Evolutionary conservation across 1,140 invertebrate species (phyloP).

Genomic region (Phenacoccus solenopsis): DNA sequence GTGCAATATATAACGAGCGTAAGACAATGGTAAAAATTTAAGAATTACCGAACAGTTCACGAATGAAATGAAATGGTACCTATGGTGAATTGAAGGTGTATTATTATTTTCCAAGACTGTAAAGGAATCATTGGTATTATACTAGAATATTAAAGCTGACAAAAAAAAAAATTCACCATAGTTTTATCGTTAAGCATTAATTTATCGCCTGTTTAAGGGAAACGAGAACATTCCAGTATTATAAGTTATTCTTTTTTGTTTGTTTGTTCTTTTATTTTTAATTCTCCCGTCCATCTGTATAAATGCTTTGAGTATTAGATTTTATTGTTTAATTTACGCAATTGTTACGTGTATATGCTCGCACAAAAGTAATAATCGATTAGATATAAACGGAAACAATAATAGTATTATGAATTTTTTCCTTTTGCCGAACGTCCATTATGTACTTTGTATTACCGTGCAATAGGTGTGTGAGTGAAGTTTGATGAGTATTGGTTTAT

Average conservation of each 20-base stretch:
- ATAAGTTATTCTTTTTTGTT: background rate
- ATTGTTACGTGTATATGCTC: background rate
- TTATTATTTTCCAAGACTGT: background rate
- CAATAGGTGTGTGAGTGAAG: background rate
- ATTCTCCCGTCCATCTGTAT: slow-evolving; percentile 1
- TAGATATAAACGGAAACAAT: too few relatives aligned
- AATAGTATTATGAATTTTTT: background rate
- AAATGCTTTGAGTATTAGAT: background rate
- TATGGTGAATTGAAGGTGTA: background rate
- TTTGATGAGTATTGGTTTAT: too few relatives aligned
- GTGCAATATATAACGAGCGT: too few relatives aligned
- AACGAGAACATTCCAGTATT: background rate
- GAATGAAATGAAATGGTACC: background rate
- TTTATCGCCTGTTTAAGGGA: background rate
- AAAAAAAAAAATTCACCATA: background rate
- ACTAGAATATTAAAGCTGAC: too few relatives aligned
- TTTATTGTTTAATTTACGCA: background rate
- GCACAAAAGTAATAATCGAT: background rate
- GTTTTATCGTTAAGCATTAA: background rate
- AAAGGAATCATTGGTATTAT: background rate
- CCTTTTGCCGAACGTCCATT: background rate
- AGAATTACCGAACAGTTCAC: too few relatives aligned
- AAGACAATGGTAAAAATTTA: too few relatives aligned
- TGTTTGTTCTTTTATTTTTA: background rate
- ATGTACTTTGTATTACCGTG: too few relatives aligned